Conservation (phyloP, 2,797 vertebrate genomes). For the Syngnathus rostellatus region DNA sequence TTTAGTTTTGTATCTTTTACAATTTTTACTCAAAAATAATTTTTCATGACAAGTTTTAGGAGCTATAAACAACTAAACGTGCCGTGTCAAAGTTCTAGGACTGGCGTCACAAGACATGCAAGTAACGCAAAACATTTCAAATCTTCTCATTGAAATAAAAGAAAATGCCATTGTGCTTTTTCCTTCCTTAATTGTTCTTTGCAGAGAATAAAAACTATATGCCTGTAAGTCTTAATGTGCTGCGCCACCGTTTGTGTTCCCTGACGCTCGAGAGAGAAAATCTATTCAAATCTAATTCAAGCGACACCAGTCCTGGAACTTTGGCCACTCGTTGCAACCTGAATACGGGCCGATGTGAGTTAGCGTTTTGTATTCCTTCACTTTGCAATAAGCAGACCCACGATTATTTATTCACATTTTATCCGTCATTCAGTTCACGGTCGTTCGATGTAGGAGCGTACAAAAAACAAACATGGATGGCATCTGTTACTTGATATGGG, state of each 20-base stretch:
- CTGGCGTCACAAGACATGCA: neutral
- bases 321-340: constrained; percentile 29
- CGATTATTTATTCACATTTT: constrained; percentile 37
- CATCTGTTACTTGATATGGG: neutral
- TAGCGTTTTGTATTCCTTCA: constrained; percentile 24
- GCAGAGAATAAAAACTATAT: no score
- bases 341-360: constrained; percentile 39
- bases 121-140: neutral
- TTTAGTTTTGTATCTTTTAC: constrained; percentile 57
- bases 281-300: neutral
- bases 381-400: neutral
- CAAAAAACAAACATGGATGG: neutral
- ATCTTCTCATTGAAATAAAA: neutral
- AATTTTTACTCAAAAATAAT: constrained; percentile 60
- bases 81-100: neutral
- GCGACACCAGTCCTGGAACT: neutral
- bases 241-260: no score
- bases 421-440: neutral
- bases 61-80: constrained; percentile 51
- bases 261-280: no score
- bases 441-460: constrained; percentile 7
- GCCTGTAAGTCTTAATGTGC: no score
- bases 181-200: no score
- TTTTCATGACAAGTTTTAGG: constrained; percentile 58
- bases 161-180: neutral